Conservation (phyloP, 2,888 invertebrate genomes). For the Chydorus sphaericus region DNA sequence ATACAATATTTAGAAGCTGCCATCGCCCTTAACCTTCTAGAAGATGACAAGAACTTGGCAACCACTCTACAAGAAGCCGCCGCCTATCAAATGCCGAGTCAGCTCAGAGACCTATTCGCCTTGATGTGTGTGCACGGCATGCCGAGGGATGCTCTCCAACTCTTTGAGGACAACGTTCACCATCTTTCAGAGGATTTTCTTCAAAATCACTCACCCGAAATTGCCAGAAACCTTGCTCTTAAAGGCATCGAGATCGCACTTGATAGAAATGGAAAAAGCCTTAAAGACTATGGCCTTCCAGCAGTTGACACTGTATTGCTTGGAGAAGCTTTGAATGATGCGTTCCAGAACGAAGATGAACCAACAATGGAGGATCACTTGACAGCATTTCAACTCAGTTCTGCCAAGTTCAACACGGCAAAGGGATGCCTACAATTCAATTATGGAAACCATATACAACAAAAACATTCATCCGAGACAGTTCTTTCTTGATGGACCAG, state of each 20-base stretch:
- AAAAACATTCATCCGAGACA: not conserved
- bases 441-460: not conserved
- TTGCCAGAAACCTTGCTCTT: not conserved
- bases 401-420: too few species aligned
- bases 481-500: conserved; percentile 29
- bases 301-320: not conserved
- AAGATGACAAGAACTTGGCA: conserved; percentile 24
- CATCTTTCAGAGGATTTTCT: not conserved
- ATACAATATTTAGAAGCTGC: too few species aligned
- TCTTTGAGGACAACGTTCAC: not conserved
- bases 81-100: conserved; percentile 20
- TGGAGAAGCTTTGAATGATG: not conserved
- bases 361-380: too few species aligned
- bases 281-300: not conserved
- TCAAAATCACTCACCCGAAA: not conserved
- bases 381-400: too few species aligned
- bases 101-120: conserved; percentile 25
- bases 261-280: not conserved
- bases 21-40: conserved; percentile 16
- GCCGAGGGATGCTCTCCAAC: not conserved
- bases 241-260: not conserved
- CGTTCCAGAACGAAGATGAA: not conserved
- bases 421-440: not conserved
- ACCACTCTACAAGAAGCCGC: conserved; percentile 21
- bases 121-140: conserved; percentile 20